phyloP scores from a whole-genome alignment of 2,888 invertebrate genomes.

The Hirtodrosophila trivittata region DNA sequence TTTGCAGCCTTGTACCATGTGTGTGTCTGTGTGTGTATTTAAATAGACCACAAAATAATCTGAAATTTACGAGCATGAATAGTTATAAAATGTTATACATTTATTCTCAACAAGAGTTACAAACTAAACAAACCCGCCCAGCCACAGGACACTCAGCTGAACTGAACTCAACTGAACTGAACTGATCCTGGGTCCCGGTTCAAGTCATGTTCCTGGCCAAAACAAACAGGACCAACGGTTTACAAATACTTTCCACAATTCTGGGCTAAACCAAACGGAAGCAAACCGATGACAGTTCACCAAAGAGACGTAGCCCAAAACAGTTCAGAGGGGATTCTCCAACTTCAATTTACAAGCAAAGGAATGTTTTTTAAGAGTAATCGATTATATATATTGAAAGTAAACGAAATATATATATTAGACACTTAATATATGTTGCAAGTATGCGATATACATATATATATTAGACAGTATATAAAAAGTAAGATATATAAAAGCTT shows the following conservation, averaged over 20 bases:
- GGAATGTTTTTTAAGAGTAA: no score
- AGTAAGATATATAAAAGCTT: no score
- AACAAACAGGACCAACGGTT: conserved; percentile 28
- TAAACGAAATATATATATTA: no score
- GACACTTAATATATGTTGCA: no score
- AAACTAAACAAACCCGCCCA: background rate
- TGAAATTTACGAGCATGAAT: conserved; percentile 71
- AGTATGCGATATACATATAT: no score
- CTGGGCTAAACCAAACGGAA: conserved; percentile 32
- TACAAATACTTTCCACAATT: conserved; percentile 40
- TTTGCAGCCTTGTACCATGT: conserved; percentile 16
- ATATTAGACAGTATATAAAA: no score
- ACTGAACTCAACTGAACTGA: background rate
- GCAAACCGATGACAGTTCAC: conserved; percentile 17
- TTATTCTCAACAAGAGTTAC: conserved; percentile 56
- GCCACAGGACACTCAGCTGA: background rate
- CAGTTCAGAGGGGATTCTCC: background rate
- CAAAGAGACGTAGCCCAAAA: conserved; percentile 9
- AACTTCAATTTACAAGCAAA: no score
- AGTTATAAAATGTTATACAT: conserved; percentile 74
- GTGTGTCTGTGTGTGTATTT: conserved; percentile 51
- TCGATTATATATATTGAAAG: no score
- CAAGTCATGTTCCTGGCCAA: conserved; percentile 12
- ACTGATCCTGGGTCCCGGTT: conserved; percentile 2
- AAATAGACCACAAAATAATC: conserved; percentile 71